Conservation (phyloP, 2,113 vertebrate genomes). For the Marcusenius ussheri region DNA sequence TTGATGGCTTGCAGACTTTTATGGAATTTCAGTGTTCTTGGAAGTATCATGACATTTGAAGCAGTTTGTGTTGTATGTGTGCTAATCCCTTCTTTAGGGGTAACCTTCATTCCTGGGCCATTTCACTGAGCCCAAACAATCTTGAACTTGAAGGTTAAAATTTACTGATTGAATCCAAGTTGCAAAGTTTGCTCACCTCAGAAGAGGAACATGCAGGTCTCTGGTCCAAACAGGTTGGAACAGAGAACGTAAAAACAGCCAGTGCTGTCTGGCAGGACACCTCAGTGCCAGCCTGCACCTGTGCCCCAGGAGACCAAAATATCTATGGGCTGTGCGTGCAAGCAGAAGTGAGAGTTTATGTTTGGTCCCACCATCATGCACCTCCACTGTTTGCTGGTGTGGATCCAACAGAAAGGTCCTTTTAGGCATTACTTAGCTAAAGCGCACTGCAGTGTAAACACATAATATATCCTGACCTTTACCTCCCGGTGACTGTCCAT, state of each 20-base stretch:
- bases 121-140: neutral
- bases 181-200: neutral
- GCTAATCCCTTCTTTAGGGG: neutral
- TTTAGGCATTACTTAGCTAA: conserved; percentile 20
- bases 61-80: neutral
- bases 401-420: conserved; percentile 13
- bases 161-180: neutral
- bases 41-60: neutral
- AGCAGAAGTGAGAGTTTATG: neutral
- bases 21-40: neutral
- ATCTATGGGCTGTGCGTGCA: neutral
- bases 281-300: neutral
- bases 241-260: neutral
- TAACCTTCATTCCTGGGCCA: neutral
- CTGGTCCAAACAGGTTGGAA: neutral
- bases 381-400: neutral
- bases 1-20: neutral
- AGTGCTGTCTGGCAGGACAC: neutral
- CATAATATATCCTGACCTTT: conserved; percentile 24
- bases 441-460: conserved; percentile 29
- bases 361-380: neutral
- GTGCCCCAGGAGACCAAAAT: neutral
- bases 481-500: conserved; percentile 22
- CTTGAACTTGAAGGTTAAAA: neutral
- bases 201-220: neutral